Conservation (phyloP, 2,888 invertebrate genomes). For the Proisotoma minuta region DNA sequence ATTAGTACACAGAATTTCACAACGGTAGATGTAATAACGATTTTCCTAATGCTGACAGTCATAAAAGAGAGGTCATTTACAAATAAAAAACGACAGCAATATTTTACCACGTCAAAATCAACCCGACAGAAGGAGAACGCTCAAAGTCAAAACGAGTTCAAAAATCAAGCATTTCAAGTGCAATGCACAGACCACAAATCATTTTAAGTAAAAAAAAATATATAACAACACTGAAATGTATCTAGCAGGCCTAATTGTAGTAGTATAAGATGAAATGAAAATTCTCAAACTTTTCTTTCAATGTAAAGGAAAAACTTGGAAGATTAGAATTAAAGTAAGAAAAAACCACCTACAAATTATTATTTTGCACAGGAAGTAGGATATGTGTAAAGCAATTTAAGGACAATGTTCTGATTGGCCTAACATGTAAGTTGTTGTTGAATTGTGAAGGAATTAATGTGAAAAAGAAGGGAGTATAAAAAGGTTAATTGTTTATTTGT, state of each 20-base stretch:
- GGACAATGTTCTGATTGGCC: no score
- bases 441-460: neutral
- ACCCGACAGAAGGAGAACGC: conserved; percentile 19
- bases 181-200: conserved; percentile 8
- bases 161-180: conserved; percentile 10
- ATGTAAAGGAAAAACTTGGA: no score
- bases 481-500: neutral
- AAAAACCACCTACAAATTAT: no score
- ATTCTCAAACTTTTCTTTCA: no score
- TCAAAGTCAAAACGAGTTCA: conserved; percentile 18
- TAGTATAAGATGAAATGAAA: no score
- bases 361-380: neutral
- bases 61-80: conserved; percentile 17
- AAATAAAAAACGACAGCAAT: conserved; percentile 23
- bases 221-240: no score
- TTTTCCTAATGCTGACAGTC: conserved; percentile 12
- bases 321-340: no score
- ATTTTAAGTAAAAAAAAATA: conserved; percentile 2
- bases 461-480: conserved; percentile 5
- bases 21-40: conserved; percentile 13
- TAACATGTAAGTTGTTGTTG: no score
- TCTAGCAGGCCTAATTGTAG: no score
- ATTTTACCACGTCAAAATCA: conserved; percentile 20
- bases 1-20: no score
- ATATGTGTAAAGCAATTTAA: no score